phyloP scores from a whole-genome alignment of 2,113 vertebrate genomes.

The Australoheros scitulus region DNA sequence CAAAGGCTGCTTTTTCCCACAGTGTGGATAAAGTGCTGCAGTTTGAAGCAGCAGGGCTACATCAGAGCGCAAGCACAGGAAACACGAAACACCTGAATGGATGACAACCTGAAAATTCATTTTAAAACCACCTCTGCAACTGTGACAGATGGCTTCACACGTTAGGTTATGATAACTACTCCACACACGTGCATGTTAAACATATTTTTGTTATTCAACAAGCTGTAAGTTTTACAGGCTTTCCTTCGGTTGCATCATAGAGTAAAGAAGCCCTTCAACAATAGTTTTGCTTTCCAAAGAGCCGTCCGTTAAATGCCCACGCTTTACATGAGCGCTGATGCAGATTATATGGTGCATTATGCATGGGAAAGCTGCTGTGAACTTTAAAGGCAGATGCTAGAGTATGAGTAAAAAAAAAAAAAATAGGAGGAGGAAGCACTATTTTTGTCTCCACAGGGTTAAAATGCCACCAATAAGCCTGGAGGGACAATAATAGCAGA shows the following conservation, averaged over 20 bases:
- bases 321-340: background rate
- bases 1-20: background rate
- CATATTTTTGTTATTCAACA: slow-evolving; percentile 5
- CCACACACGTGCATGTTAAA: background rate
- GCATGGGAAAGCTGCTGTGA: background rate
- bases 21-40: background rate
- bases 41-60: background rate
- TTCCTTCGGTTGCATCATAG: background rate
- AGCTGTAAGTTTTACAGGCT: background rate
- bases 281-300: background rate
- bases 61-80: background rate
- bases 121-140: background rate
- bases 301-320: background rate
- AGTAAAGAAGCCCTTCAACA: slow-evolving; percentile 19
- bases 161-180: background rate
- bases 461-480: slow-evolving; percentile 44
- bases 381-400: background rate
- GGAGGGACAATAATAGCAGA: slow-evolving; percentile 61
- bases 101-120: background rate
- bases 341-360: slow-evolving; percentile 1
- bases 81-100: background rate
- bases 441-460: slow-evolving; percentile 39
- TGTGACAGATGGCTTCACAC: background rate
- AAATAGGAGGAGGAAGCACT: background rate
- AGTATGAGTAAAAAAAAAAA: background rate